Evolutionary conservation across 2,888 invertebrate species (phyloP).

Genomic region (Campopleginae sp.): DNA sequence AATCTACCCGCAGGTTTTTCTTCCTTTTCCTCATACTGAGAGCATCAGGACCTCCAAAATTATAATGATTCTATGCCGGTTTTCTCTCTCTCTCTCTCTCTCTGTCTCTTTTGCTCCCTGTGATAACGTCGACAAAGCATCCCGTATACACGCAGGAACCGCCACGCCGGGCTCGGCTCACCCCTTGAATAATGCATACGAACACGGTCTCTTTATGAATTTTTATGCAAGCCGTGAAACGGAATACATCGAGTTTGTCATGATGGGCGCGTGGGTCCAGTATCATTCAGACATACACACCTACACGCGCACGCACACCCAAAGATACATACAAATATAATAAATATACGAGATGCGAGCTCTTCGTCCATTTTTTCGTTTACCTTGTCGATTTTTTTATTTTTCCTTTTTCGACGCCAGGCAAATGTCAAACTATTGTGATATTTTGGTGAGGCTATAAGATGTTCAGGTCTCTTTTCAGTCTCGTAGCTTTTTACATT

Average conservation of each 20-base stretch:
- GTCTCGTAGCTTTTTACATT: background rate
- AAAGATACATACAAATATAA: conserved; percentile 6
- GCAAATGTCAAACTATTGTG: conserved; percentile 51
- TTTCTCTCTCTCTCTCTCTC: conserved; percentile 66
- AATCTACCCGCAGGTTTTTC: conserved; percentile 2
- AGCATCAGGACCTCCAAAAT: conserved; percentile 75
- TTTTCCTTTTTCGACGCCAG: conserved; percentile 5
- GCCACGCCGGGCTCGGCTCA: conserved; percentile 68
- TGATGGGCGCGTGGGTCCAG: conserved; percentile 52
- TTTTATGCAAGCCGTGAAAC: conserved; percentile 79
- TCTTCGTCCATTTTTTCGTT: conserved; percentile 29
- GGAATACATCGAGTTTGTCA: conserved; percentile 77
- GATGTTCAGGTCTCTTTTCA: conserved; percentile 20
- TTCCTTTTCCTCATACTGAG: conserved; percentile 67
- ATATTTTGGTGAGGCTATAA: conserved; percentile 26
- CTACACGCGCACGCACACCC: background rate
- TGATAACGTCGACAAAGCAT: conserved; percentile 56
- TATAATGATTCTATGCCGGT: conserved; percentile 78
- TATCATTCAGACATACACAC: conserved; percentile 34
- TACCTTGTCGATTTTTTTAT: conserved; percentile 18
- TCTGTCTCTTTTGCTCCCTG: too few relatives aligned
- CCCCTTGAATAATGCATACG: conserved; percentile 80
- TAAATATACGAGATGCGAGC: background rate
- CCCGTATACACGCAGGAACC: conserved; percentile 41
- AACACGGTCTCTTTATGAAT: conserved; percentile 80